Base-by-base conservation (phyloP, 2,888 invertebrate species). In the Zele albiditarsus region DNA sequence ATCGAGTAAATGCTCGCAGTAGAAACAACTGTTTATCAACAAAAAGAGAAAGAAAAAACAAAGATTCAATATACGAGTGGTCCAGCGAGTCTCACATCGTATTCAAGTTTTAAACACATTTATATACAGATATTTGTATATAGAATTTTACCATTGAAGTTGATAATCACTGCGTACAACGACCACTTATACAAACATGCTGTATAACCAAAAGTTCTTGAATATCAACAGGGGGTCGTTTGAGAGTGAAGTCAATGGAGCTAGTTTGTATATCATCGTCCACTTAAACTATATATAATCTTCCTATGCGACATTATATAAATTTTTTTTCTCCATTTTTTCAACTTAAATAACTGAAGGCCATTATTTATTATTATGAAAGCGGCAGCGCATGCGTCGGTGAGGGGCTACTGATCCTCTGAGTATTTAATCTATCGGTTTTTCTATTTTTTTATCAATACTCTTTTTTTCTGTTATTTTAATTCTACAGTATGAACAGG, bases 1-100 rank as follows among this genome's bases (percentile, higher is more conserved):
- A 68, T 38, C 70, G 38, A 70, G 60, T 72, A 72, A 72, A 63
- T 63, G 12, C 53, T 53, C 25, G 63, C 63, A 16, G 65, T 49
- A 33, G 20, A 6, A 71, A 25, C 23, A 72, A 31, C 31, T 20
- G 49, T 65, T 72, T 65, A 63, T 49, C 31, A 53, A 25, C 49
- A 31, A 20, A 25, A 60, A 38, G 57, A 65, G 46, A 66, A 46
- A 42, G 38, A 65, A 72, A 72, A 60, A 12, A 28, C 25, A 14
- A 60, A 60, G 10, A 27, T 5, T 16, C 4, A 27, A 27, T 60
- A 2, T 14, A 60, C n/a, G 16, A 60, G 60, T 25, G 60, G 60
- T 60, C 60, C 60, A 60, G 60, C 25, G 60, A 27, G 60, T 27
- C 60, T 58, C 57, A 58, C 16, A 1, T 16, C 28, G 14, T 27